Evolutionary conservation across 2,888 invertebrate species (phyloP).

Genomic region (Chrysolina americana): DNA sequence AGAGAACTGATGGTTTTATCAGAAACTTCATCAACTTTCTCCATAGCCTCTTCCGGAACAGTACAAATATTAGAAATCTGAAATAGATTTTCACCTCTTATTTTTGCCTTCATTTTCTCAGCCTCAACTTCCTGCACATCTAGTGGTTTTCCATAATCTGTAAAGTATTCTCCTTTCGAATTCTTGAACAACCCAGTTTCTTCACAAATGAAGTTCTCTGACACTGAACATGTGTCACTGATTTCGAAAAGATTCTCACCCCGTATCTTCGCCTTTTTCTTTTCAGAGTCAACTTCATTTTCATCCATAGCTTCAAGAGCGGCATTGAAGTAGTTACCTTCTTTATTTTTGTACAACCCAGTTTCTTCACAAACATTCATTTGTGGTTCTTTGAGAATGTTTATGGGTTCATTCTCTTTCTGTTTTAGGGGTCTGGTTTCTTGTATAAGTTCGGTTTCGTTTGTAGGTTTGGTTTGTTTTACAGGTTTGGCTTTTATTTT

Average conservation of each 20-base stretch:
- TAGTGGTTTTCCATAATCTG: constrained; percentile 23
- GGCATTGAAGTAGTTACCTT: constrained; percentile 30
- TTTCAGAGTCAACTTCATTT: constrained; percentile 3
- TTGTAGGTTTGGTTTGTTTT: neutral
- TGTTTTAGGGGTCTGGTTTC: neutral
- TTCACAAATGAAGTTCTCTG: constrained; percentile 26
- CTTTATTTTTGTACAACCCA: constrained; percentile 34
- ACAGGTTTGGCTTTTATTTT: neutral
- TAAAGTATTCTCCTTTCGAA: constrained; percentile 29
- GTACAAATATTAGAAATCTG: constrained; percentile 34
- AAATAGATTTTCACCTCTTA: constrained; percentile 27
- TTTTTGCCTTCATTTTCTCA: constrained; percentile 30
- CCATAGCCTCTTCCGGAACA: constrained; percentile 14
- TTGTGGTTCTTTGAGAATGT: neutral
- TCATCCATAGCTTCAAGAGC: constrained; percentile 20
- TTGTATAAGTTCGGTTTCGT: neutral
- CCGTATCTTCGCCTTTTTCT: neutral
- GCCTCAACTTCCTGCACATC: constrained; percentile 31
- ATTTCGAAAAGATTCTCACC: constrained; percentile 12
- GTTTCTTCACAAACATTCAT: constrained; percentile 35
- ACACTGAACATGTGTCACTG: neutral
- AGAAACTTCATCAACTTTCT: neutral
- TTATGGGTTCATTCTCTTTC: neutral
- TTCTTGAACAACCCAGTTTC: constrained; percentile 32
- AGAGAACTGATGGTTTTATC: neutral